A percentile compares a stretch with the other conserved stretches of the same genome.
Conservation (phyloP, 2,797 vertebrate species). For the Eulemur rubriventer region DNA sequence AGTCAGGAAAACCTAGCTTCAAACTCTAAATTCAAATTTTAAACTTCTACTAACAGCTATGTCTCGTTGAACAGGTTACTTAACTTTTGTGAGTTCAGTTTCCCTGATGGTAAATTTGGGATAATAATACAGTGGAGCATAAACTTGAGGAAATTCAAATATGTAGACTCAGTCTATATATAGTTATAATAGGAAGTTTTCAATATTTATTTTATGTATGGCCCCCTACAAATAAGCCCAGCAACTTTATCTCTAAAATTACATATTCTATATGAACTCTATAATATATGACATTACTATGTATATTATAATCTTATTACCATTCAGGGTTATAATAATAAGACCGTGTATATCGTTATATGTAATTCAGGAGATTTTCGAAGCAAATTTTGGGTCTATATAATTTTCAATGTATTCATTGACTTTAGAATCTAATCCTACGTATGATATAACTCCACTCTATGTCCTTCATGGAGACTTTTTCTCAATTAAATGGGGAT, state of each 20-base stretch:
- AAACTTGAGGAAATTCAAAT: conserved; percentile 34
- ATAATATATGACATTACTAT: background rate
- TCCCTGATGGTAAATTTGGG: background rate
- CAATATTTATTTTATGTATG: conserved; percentile 32
- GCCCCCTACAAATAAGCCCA: background rate
- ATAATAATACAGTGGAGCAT: background rate
- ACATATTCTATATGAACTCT: background rate
- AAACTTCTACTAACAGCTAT: background rate
- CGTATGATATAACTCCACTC: background rate
- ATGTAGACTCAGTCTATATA: background rate
- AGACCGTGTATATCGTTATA: background rate
- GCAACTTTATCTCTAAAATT: background rate
- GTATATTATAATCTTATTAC: background rate
- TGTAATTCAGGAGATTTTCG: background rate
- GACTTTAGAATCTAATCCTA: background rate
- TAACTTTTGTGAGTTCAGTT: background rate
- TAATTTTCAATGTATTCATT: background rate
- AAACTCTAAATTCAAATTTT: background rate
- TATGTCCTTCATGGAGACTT: background rate
- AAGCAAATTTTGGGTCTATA: conserved; percentile 18
- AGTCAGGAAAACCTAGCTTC: background rate
- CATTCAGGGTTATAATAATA: background rate
- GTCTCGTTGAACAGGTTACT: conserved; percentile 3
- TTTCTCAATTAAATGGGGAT: conserved; percentile 4
- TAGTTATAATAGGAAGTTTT: background rate